Percentiles rank a stretch among this genome's conserved stretches.
Evolutionary conservation across 2,888 invertebrate genomes (phyloP).

Genomic region (Oscheius sp.): DNA sequence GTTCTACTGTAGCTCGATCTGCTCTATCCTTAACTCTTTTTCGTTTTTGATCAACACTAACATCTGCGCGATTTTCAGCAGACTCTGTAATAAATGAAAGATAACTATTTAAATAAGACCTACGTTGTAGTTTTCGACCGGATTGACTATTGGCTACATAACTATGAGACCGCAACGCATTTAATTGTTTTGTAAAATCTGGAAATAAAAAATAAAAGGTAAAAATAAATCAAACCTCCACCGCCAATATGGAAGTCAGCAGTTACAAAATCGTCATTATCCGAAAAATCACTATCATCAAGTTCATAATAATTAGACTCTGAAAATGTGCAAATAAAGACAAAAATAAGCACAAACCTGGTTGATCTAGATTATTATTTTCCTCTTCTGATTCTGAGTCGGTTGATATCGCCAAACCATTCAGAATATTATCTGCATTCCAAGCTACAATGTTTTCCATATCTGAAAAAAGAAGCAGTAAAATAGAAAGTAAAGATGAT

Average conservation of each 20-base stretch:
- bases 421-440: conserved; percentile 22
- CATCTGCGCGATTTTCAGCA: conserved; percentile 45
- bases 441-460: conserved; percentile 23
- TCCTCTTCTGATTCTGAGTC: conserved; percentile 10
- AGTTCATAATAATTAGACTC: conserved; percentile 7
- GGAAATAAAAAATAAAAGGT: too few species aligned
- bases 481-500: neutral
- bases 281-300: conserved; percentile 11
- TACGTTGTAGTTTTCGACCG: conserved; percentile 14
- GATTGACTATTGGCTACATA: conserved; percentile 42
- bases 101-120: neutral
- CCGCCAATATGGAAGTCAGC: conserved; percentile 38
- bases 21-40: conserved; percentile 63
- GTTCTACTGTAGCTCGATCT: conserved; percentile 68
- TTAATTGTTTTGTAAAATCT: conserved; percentile 68
- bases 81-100: conserved; percentile 32
- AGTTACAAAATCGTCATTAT: conserved; percentile 7
- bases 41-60: conserved; percentile 51
- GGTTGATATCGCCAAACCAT: conserved; percentile 10
- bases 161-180: conserved; percentile 52
- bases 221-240: conserved; percentile 34
- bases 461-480: neutral
- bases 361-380: neutral
- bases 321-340: neutral
- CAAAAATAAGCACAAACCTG: neutral